Evolutionary conservation across 1,140 invertebrate genomes (phyloP), one percentile per base, ranked within the genome.

Genomic region (Ceratina japonica): DNA sequence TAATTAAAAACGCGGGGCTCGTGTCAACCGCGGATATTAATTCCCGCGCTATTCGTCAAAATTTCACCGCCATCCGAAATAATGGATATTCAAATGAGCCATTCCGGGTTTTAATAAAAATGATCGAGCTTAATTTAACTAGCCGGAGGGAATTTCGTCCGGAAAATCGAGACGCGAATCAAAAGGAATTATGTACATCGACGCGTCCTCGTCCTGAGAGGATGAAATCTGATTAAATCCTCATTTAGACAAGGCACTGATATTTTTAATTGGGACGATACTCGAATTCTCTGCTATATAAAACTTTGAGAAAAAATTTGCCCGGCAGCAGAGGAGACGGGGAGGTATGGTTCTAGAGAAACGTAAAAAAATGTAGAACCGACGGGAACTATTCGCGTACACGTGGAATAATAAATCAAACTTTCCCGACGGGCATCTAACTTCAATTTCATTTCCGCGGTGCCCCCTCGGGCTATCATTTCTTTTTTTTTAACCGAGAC

Each of bases 391-490:
- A 37, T 13, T 5, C 8, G 20, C 37, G 13, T 31, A 20, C 1
- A 59, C 4, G 52, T 3, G 13, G 54, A 58, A 58, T 70, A 70
- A 72, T 72, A 72, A 72, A 72, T 72, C 69, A 72, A 72, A 72
- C 56, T 61, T 72, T 22, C 69, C 20, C 37, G 56, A 61, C 69
- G 18, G 16, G 69, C 56, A 49, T 61, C 69, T 59, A 72, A 44
- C 37, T 72, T 61, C 56, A 61, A 72, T 72, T 72, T 72, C 59
- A 72, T 72, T 61, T 72, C 56, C 8, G 49, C n/a, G 10, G 18
- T 22, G 44, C 20, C 64, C 37, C 64, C 10, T 12, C 44, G 2
- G 16, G 44, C 15, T 56, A 16, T 56, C 54, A 31, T 31, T 31
- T n/a, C 7, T 16, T 22, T 49, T 18, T 22, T 5, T 44, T 18